These are phyloP conservation scores for Nomada hirtipes DNA, from an alignment of 2,888 invertebrate genomes.

Conservation along the genomic window DNA sequence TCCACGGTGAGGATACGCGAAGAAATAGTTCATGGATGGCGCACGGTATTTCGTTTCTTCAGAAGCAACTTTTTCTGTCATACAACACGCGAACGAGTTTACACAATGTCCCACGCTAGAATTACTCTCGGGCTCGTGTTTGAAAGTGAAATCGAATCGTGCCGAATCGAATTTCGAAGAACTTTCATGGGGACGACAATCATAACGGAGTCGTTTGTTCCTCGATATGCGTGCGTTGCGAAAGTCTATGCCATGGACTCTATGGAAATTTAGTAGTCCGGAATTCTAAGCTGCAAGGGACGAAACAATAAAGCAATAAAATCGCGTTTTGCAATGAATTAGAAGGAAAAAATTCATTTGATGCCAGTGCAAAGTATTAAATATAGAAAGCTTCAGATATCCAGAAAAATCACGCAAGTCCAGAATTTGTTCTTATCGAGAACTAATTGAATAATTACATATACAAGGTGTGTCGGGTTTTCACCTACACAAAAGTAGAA, in stretches of 20 bases:
- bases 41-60: constrained; percentile 36
- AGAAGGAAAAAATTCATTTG: background rate
- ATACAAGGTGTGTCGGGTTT: too few relatives aligned
- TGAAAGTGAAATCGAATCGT: constrained; percentile 59
- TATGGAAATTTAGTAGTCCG: background rate
- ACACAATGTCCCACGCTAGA: constrained; percentile 37
- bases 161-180: constrained; percentile 50
- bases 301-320: background rate
- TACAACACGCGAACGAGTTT: constrained; percentile 34
- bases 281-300: background rate
- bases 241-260: constrained; percentile 2
- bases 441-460: too few relatives aligned
- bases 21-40: background rate
- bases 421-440: background rate
- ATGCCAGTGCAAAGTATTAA: background rate
- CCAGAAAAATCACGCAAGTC: too few relatives aligned
- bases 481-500: too few relatives aligned
- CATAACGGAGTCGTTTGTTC: constrained; percentile 29
- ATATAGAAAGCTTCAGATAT: background rate
- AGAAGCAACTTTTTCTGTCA: constrained; percentile 42
- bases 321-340: background rate
- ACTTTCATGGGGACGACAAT: constrained; percentile 17
- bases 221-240: constrained; percentile 13
- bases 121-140: constrained; percentile 55
- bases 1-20: background rate